Evolutionary conservation across 2,113 vertebrate species (phyloP), one percentile per base, ranked within the genome.

Genomic region (Osmerus eperlanus): DNA sequence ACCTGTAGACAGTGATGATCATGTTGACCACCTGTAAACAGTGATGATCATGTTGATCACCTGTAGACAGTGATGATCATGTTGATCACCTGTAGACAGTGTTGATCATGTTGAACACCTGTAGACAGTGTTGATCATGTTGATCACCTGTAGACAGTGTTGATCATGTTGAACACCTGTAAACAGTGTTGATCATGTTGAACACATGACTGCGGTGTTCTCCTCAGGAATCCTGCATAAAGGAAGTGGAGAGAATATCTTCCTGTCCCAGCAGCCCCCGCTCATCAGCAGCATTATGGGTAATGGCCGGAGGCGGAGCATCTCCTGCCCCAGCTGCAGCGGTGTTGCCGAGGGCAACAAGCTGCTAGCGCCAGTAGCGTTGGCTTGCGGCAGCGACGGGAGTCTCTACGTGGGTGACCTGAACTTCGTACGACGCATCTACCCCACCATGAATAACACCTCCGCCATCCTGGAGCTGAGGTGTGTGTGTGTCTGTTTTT

Each of bases 251-350:
- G 95, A 96, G 81, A 96, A 95, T 80, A 91, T 94, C 87, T 96
- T 95, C 77, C 87, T 96, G 61, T 94, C 93, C 15, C 95, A 96
- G 87, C 95, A 95, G 87, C 95, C 95, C 0, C 92, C 95, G 47
- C 93, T 96, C 85, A 95, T 96, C 82, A 93, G 89, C 76, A 96
- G 94, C 89, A 92, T 96, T 72, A 95, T 96, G 95, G 95, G 95
- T 3, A 96, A 96, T 0, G 95, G 95, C 23, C 91, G 95, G 5
- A 87, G 95, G 3, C 92, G 95, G 51, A 96, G 95, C 87, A 95
- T 96, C 54, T 95, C 95, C 72, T 96, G 95, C 71, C 95, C 95
- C 3, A 96, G 95, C 87, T 96, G 95, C 87, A 95, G 95, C 0
- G 95, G 95, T 8, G 88, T 94, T n/a, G 95, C 95, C 0, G 95